Evolutionary conservation across 53 echinoderm and acorn worm species (phyloP).

Genomic region (Antedon mediterranea): DNA sequence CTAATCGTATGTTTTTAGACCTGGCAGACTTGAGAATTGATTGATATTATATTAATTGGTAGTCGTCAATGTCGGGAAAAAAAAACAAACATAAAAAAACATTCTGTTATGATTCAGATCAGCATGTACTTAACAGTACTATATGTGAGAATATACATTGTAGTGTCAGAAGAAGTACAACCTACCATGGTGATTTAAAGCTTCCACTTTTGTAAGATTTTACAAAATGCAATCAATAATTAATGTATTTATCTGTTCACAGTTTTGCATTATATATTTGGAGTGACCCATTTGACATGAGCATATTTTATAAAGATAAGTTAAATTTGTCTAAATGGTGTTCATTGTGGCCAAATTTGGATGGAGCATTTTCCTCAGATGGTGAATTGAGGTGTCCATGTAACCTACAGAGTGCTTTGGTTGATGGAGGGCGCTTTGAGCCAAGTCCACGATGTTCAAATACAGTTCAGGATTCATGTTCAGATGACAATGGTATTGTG

Average conservation of each 20-base stretch:
- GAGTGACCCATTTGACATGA: not conserved
- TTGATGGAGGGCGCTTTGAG: slow-evolving; percentile 40
- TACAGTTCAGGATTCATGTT: slow-evolving; percentile 13
- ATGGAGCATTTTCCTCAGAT: not conserved
- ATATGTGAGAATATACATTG: too few relatives aligned
- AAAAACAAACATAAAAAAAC: too few relatives aligned
- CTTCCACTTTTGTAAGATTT: too few relatives aligned
- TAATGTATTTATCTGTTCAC: not conserved
- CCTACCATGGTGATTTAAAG: too few relatives aligned
- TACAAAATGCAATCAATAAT: not conserved
- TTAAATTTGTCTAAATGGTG: not conserved
- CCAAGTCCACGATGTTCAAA: slow-evolving; percentile 34
- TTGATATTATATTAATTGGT: too few relatives aligned
- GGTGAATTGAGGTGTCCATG: slow-evolving; percentile 30
- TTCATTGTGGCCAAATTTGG: not conserved
- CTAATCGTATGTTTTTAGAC: too few relatives aligned
- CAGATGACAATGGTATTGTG: slow-evolving; percentile 30
- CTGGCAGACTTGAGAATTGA: too few relatives aligned
- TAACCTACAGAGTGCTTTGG: slow-evolving; percentile 36
- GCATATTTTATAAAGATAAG: not conserved
- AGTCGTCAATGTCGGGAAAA: too few relatives aligned
- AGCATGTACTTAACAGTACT: too few relatives aligned
- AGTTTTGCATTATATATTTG: not conserved
- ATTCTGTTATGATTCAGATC: too few relatives aligned
- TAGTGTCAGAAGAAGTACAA: too few relatives aligned